phyloP scores from a whole-genome alignment of 2,888 invertebrate species.

The Dynastes grantii region DNA sequence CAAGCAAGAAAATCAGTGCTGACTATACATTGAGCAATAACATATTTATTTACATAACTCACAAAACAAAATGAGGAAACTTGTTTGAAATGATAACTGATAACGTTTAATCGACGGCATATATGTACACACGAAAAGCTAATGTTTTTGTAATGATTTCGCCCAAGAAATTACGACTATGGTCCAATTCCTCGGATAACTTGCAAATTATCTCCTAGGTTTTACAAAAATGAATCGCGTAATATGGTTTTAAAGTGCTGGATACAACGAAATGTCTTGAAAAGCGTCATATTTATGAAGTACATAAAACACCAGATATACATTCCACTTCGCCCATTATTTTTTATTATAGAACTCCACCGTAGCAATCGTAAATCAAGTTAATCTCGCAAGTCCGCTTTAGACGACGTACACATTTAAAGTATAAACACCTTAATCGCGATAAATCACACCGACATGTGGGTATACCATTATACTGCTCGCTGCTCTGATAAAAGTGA shows the following conservation, averaged over 20 bases:
- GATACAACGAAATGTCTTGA: neutral
- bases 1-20: too few species aligned
- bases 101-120: too few species aligned
- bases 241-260: too few species aligned
- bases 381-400: constrained; percentile 7
- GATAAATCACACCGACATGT: constrained; percentile 5
- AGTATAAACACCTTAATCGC: constrained; percentile 34
- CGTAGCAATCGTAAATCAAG: constrained; percentile 20
- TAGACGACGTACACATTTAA: constrained; percentile 22
- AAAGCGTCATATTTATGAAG: constrained; percentile 10
- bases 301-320: constrained; percentile 9
- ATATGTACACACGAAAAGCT: too few species aligned
- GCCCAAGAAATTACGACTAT: too few species aligned
- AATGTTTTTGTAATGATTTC: too few species aligned
- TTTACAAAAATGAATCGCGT: neutral
- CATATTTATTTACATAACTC: too few species aligned
- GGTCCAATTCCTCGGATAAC: neutral
- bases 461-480: neutral
- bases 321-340: constrained; percentile 4
- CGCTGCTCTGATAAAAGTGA: constrained; percentile 11
- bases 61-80: too few species aligned
- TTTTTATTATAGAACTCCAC: constrained; percentile 27
- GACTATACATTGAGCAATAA: too few species aligned
- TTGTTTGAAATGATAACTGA: too few species aligned
- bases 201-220: neutral